A percentile compares a stretch with the other conserved stretches of the same genome.
Evolutionary conservation across 2,797 vertebrate genomes (phyloP).

Genomic region (Propithecus perrieri): DNA sequence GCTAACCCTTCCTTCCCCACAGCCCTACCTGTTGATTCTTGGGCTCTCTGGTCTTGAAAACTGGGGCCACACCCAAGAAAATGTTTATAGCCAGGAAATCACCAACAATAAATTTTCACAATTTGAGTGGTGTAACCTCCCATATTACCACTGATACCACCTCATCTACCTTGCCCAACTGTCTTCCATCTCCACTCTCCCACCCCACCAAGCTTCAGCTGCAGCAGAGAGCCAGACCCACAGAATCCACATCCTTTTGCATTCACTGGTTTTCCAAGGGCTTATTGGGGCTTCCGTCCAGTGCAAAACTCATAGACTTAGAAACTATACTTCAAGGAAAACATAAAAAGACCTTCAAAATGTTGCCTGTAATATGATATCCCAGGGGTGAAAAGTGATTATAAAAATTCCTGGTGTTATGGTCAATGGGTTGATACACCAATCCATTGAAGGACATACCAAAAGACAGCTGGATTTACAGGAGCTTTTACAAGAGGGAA

Average conservation of each 20-base stretch:
- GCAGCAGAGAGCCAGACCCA: neutral
- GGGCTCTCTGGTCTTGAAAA: neutral
- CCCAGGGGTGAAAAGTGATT: neutral
- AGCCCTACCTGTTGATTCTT: neutral
- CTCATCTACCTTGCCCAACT: neutral
- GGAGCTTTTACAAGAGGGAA: neutral
- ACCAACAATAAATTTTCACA: neutral
- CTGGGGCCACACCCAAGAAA: neutral
- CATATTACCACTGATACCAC: neutral
- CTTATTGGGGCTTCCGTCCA: neutral
- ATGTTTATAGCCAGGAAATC: neutral
- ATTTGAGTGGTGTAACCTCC: neutral
- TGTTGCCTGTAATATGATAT: neutral
- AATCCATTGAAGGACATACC: neutral
- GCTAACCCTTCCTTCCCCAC: neutral
- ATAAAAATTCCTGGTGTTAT: neutral
- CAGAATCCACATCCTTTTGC: constrained; percentile 22
- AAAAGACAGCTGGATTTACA: neutral
- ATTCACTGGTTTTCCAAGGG: neutral
- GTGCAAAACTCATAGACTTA: neutral
- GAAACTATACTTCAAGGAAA: neutral
- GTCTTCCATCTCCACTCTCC: neutral
- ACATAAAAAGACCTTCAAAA: neutral
- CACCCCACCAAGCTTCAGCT: neutral
- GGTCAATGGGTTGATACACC: neutral